Evolutionary conservation across 2,797 vertebrate genomes (phyloP), one percentile per base, ranked within the genome.

Genomic region (Siniperca obscura): DNA sequence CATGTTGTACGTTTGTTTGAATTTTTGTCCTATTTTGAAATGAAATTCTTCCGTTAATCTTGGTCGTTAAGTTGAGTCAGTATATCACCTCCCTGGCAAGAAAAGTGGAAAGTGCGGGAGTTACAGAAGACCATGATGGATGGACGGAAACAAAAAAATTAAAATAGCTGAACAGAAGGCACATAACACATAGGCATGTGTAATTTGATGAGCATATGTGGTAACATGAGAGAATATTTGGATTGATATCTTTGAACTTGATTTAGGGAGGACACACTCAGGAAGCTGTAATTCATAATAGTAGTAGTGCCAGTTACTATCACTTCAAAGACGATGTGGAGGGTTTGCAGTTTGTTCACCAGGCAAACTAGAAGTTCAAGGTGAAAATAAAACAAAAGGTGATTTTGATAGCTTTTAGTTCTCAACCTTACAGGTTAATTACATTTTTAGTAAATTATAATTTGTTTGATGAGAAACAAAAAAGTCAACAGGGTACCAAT

Each of bases 51-150:
- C 3, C 10, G 55, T 66, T 36, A 57, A 92, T 93, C 42, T 92
- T 91, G 52, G 85, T 93, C 19, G 85, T 70, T 86, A 61, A 93
- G 0, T 86, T 90, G 82, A 0, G 91, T 89, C 56, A 89, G 82
- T 80, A 69, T 88, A 65, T 93, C 92, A 72, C 69, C 76, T 67
- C 88, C 91, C 30, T 80, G 38, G 72, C 55, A 86, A 40, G 25
- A 87, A 85, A 85, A 27, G 6, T 72, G 77, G 65, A 90, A 65
- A 70, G 0, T 78, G 61, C 60, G 13, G 5, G 52, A 56, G 10
- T 44, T 81, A 44, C 22, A 21, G 61, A 71, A 19, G 12, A 61
- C n/a, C 17, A 16, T 83, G 81, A 86, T 36, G 9, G 62, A 85
- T 83, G 59, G 70, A 71, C 64, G 87, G 84, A 86, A 86, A 76